phyloP scores from a whole-genome alignment of 2,888 invertebrate genomes.

The Philonicus albiceps region DNA sequence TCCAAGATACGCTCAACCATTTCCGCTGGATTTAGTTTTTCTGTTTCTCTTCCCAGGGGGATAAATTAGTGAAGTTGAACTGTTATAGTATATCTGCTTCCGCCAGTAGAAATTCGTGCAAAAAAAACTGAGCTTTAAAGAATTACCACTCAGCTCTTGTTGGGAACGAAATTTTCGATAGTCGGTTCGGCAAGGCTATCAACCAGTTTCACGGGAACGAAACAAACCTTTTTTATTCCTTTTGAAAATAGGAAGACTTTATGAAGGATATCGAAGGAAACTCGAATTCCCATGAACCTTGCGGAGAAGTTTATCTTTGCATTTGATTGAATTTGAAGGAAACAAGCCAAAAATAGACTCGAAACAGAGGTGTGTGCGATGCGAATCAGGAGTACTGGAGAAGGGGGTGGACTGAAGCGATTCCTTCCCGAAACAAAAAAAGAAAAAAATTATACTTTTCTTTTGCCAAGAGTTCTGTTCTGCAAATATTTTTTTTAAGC shows the following conservation, averaged over 20 bases:
- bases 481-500: neutral
- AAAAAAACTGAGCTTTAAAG: neutral
- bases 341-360: neutral
- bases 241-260: conserved; percentile 17
- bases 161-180: neutral
- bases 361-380: neutral
- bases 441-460: neutral
- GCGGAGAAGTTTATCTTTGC: neutral
- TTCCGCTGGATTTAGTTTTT: conserved; percentile 51
- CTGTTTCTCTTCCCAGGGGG: conserved; percentile 5
- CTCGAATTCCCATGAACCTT: neutral
- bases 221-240: neutral
- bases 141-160: neutral
- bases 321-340: neutral
- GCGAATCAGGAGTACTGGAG: neutral
- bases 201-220: neutral
- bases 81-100: neutral
- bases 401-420: neutral
- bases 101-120: neutral
- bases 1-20: conserved; percentile 76
- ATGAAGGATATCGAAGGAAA: neutral
- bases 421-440: neutral
- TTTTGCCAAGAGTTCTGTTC: neutral
- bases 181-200: no score
- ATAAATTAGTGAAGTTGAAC: neutral